Evolutionary conservation across 1,140 invertebrate species (phyloP), one percentile per base, ranked within the genome.

Genomic region (Limonius californicus): DNA sequence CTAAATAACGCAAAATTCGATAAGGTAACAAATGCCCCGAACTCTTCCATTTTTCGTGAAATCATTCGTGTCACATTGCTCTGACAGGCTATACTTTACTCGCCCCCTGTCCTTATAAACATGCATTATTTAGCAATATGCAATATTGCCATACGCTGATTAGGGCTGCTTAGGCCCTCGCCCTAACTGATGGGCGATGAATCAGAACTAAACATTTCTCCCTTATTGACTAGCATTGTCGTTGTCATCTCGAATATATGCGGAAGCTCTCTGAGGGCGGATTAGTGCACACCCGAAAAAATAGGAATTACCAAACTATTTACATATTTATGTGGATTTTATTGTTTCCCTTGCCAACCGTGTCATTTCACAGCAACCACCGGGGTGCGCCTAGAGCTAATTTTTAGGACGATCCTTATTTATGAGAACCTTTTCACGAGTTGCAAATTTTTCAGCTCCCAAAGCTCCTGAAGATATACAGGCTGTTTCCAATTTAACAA

Each of bases 121-220:
- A 27, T 27, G 21, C 15, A 55, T 55, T 55, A 55, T 55, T 55
- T 35, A 35, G 12, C 15, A 55, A 55, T 55, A 35, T 55, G 21
- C 30, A 55, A 16, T 18, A 55, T 55, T 55, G 19, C 9, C 54
- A 55, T 55, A 30, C 54, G 21, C 30, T 55, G 54, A 55, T 55
- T 55, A 55, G 54, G 21, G 54, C 12, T 55, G 54, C n/a, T 35
- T 35, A 12, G 30, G 2, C 9, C 11, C 16, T 19, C 15, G 7
- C 20, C 54, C 20, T 55, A 55, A 55, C 27, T 27, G 54, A n/a
- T 32, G 20, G 11, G 54, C 21, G 54, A 55, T 55, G 54, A 55
- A 55, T 55, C 54, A 55, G 54, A 55, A 27, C 27, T 27, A 55
- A 55, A 55, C 16, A 55, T 55, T 55, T 55, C 54, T 27, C 21